Base-by-base conservation (phyloP, 2,888 invertebrate genomes). In the Meteorus colon region DNA sequence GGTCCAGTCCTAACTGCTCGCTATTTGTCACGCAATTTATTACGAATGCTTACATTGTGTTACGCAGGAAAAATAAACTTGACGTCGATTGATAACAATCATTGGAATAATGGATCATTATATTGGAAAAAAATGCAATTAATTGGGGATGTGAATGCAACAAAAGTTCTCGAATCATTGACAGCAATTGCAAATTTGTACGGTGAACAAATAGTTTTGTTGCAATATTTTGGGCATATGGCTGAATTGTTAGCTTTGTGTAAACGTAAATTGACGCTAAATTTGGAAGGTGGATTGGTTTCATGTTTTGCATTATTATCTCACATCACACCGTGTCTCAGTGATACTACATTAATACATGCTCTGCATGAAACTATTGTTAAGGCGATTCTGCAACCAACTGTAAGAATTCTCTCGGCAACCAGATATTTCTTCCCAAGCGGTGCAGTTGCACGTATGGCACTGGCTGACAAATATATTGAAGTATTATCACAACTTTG, bases 1-100 rank as follows among this genome's bases (percentile, higher is more conserved):
- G 99, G 99, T 0, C 98, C 99, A 0, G 96, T 98, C 66, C 91
- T 99, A 31, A 97, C 97, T 0, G 97, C 98, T 59, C 94, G 96
- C 82, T 95, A 96, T 90, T 92, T 99, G 37, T 96, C 98, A 0
- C 92, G 96, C 77, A 98, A 98, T 91, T 91, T 99, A 80, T 91
- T 99, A 14, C 94, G 98, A 85, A 98, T 99, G 96, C 90, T 99
- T 72, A 96, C 97, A 0, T 90, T 98, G 3, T 99, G 98, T 89
- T 99, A 98, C 88, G 94, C 96, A 29, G 97, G 96, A 0, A 94
- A 93, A 84, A 96, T 96, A 80, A 96, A 95, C 87, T 90, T 96
- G 37, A 89, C 91, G 60, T 90, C 92, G 0, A 88, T 80, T 1
- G 82, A 81, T 34, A 81, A 82, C 19, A 92, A 92, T 0, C 88